Evolutionary conservation across 1,140 invertebrate genomes (phyloP).

Genomic region (Platorchestia sp.): DNA sequence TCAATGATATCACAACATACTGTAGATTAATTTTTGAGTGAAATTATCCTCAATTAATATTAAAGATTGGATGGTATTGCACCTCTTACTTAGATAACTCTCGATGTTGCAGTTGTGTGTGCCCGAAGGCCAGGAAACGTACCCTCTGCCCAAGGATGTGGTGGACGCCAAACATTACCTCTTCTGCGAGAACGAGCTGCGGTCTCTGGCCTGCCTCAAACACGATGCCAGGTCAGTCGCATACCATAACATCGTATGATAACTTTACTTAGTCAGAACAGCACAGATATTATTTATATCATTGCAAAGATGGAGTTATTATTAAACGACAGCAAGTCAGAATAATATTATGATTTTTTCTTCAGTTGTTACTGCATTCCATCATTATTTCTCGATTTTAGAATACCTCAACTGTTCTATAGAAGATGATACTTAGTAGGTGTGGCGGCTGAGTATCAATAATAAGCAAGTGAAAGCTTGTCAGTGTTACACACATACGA

Average conservation of each 20-base stretch:
- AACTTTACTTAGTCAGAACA: background rate
- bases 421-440: background rate
- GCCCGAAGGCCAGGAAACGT: background rate
- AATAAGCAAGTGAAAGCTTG: no score
- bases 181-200: constrained; percentile 14
- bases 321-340: background rate
- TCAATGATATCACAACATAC: no score
- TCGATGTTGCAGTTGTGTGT: constrained; percentile 4
- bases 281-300: background rate
- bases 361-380: background rate
- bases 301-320: background rate
- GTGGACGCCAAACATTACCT: background rate
- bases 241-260: background rate
- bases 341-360: background rate
- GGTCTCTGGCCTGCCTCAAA: constrained; percentile 5
- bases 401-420: background rate
- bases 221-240: constrained; percentile 11
- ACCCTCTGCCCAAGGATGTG: constrained; percentile 34
- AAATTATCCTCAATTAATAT: background rate
- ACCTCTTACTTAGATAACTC: background rate
- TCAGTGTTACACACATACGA: no score
- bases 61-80: background rate
- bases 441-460: background rate
- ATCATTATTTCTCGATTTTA: background rate
- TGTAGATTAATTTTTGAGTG: no score